Percentiles rank a stretch among this genome's conserved stretches.
These are phyloP conservation scores for Ophraella communa DNA, from an alignment of 2,888 invertebrate species.

Conservation along the genomic window DNA sequence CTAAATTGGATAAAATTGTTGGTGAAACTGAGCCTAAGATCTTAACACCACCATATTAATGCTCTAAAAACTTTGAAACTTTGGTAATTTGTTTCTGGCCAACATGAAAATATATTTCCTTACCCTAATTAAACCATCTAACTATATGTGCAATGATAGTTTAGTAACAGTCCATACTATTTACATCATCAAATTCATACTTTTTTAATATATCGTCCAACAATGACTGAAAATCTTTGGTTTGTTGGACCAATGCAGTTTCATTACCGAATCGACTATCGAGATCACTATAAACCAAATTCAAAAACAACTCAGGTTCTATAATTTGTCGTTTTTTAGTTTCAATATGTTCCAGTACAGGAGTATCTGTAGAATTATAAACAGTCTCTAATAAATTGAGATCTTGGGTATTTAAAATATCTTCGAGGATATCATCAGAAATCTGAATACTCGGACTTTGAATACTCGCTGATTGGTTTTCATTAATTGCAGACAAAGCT, in stretches of 20 bases:
- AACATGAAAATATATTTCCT: no score
- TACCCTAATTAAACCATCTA: no score
- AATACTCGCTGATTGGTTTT: background rate
- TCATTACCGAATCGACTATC: conserved; percentile 67
- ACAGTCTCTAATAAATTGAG: conserved; percentile 68
- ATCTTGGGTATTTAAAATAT: conserved; percentile 70
- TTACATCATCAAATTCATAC: conserved; percentile 66
- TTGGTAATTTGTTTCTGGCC: no score
- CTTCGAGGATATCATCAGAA: conserved; percentile 65
- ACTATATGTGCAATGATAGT: no score
- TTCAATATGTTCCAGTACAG: conserved; percentile 47
- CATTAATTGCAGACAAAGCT: background rate
- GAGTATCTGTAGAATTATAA: conserved; percentile 61
- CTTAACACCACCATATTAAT: no score
- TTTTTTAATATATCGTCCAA: conserved; percentile 76
- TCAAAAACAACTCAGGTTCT: conserved; percentile 69
- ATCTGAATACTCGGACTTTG: conserved; percentile 49
- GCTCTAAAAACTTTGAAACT: no score
- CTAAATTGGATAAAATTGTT: no score
- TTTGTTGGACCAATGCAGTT: conserved; percentile 71
- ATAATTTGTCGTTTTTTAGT: conserved; percentile 55
- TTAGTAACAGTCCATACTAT: conserved; percentile 76
- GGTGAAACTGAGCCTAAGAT: no score
- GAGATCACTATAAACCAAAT: conserved; percentile 67
- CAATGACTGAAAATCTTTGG: conserved; percentile 72